These are phyloP conservation scores for Buathra laborator DNA, from an alignment of 2,888 invertebrate species.

Conservation along the genomic window DNA sequence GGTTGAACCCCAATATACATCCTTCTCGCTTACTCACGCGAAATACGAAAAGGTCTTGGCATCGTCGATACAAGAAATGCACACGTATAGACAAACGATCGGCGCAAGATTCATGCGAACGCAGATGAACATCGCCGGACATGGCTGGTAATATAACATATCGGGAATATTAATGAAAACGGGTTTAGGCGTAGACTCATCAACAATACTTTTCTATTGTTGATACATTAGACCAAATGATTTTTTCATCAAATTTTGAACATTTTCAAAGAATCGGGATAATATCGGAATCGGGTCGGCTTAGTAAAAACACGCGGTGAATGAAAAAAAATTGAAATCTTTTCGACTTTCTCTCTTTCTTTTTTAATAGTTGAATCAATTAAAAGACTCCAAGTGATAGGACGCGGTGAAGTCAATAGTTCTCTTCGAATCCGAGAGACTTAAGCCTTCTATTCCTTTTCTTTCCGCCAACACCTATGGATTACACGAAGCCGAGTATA, in stretches of 20 bases:
- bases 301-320: too few relatives aligned
- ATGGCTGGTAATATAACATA: background rate
- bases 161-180: background rate
- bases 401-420: constrained; percentile 31
- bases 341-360: too few relatives aligned
- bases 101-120: constrained; percentile 13
- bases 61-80: constrained; percentile 12
- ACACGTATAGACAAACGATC: constrained; percentile 16
- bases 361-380: constrained; percentile 48
- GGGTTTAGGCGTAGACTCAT: background rate
- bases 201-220: background rate
- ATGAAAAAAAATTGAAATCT: too few relatives aligned
- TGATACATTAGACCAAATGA: background rate
- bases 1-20: constrained; percentile 29
- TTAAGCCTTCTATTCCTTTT: background rate
- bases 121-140: constrained; percentile 12
- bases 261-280: background rate
- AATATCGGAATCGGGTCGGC: too few relatives aligned
- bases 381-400: constrained; percentile 65
- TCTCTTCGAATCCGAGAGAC: background rate
- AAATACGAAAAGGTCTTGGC: constrained; percentile 55
- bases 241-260: background rate
- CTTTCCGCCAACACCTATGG: constrained; percentile 20
- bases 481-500: constrained; percentile 40
- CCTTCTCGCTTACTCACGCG: constrained; percentile 43